Percentiles rank a stretch among this genome's conserved stretches.
phyloP scores from a whole-genome alignment of 2,797 vertebrate genomes.

The Garrulus glandarius region DNA sequence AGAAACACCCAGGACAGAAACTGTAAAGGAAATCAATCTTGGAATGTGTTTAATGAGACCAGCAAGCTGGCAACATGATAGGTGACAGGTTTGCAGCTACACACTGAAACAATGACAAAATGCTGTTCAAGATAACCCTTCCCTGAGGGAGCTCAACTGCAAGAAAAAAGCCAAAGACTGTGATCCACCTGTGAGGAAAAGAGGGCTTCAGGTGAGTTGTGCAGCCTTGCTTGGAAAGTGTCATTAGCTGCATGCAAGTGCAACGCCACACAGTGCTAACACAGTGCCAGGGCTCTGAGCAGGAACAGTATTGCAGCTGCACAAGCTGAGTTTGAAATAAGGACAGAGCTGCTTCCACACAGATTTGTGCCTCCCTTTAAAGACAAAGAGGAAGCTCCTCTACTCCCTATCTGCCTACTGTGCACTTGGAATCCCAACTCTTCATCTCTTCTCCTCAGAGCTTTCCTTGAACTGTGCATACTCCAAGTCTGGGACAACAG shows the following conservation, averaged over 20 bases:
- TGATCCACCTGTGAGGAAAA: not conserved
- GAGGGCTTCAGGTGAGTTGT: not conserved
- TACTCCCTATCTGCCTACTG: not conserved
- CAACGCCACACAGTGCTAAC: not conserved
- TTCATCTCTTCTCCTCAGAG: not conserved
- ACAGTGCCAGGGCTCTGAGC: not conserved
- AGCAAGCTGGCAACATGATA: not conserved
- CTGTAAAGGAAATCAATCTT: not conserved
- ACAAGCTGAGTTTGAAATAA: not conserved
- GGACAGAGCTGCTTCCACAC: not conserved
- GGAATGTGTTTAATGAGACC: not conserved
- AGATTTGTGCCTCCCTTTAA: not conserved
- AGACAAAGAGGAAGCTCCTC: not conserved
- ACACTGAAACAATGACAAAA: not conserved
- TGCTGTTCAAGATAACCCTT: not conserved
- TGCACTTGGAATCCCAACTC: not conserved
- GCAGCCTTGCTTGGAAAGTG: not conserved
- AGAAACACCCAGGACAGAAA: not conserved
- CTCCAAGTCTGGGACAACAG: not conserved
- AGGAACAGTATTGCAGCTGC: not conserved
- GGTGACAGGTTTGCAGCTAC: not conserved
- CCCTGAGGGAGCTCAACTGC: not conserved
- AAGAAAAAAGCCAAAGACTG: not conserved
- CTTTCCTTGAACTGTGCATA: not conserved
- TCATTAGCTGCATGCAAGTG: not conserved